Conservation (phyloP, 2,888 invertebrate genomes). For the Endomychus coccineus region DNA sequence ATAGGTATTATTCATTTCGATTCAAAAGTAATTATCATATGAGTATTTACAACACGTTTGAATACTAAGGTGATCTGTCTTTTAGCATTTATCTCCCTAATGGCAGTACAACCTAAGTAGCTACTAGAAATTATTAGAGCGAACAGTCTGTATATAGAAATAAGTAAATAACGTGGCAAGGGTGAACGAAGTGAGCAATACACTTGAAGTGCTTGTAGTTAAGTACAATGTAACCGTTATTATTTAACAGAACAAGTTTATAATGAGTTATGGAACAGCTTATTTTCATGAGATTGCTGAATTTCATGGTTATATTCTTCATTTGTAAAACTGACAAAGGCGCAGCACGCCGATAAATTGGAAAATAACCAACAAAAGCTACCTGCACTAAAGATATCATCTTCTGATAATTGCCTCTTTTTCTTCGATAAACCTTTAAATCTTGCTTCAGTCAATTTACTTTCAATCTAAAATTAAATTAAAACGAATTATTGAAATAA, state of each 20-base stretch:
- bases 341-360: constrained; percentile 32
- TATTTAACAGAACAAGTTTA: constrained; percentile 32
- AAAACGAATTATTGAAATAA: constrained; percentile 14
- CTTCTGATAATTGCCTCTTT: constrained; percentile 30
- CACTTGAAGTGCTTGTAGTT: too few species aligned
- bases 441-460: constrained; percentile 25
- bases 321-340: constrained; percentile 38
- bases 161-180: too few species aligned
- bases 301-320: constrained; percentile 38
- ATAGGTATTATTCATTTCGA: too few species aligned
- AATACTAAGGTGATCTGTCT: too few species aligned
- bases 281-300: constrained; percentile 34
- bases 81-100: too few species aligned
- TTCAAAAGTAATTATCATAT: too few species aligned
- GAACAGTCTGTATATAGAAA: too few species aligned
- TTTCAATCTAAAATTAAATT: constrained; percentile 23
- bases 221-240: too few species aligned
- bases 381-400: constrained; percentile 35
- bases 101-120: too few species aligned
- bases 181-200: too few species aligned
- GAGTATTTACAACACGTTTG: too few species aligned
- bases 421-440: constrained; percentile 14
- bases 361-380: constrained; percentile 32
- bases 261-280: constrained; percentile 36
- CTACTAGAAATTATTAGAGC: too few species aligned